These are phyloP conservation scores for Trachurus trachurus DNA, from an alignment of 2,797 vertebrate genomes.

Conservation along the genomic window DNA sequence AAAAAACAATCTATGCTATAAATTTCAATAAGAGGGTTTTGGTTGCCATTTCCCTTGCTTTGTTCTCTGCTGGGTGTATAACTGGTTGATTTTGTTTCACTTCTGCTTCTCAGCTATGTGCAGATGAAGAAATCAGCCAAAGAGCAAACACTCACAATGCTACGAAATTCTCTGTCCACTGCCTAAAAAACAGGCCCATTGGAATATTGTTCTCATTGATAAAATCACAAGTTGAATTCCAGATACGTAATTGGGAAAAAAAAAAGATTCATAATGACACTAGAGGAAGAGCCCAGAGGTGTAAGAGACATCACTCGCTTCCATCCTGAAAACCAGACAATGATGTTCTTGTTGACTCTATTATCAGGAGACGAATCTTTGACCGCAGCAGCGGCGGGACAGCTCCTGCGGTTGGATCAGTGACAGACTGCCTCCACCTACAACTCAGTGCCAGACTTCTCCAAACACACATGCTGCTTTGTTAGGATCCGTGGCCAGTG, in stretches of 20 bases:
- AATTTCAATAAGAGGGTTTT: constrained; percentile 44
- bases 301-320: not conserved
- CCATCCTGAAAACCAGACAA: constrained; percentile 24
- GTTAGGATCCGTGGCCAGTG: constrained; percentile 60
- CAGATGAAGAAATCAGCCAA: constrained; percentile 21
- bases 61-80: constrained; percentile 49
- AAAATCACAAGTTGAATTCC: constrained; percentile 1
- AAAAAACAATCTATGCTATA: constrained; percentile 46
- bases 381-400: constrained; percentile 30
- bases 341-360: constrained; percentile 32
- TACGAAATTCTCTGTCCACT: not conserved
- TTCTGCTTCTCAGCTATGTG: constrained; percentile 13
- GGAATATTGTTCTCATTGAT: not conserved
- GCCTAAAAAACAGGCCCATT: not conserved
- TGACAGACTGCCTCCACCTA: constrained; percentile 56
- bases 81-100: constrained; percentile 6
- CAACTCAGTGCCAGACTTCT: constrained; percentile 53
- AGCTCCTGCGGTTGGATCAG: constrained; percentile 33
- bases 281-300: constrained; percentile 1
- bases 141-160: not conserved
- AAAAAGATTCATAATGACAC: not conserved
- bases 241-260: constrained; percentile 5
- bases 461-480: constrained; percentile 62
- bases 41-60: constrained; percentile 57
- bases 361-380: constrained; percentile 50